These are phyloP conservation scores for Scomberomorus guttatus DNA, from an alignment of 2,797 vertebrate genomes.

Conservation along the genomic window DNA sequence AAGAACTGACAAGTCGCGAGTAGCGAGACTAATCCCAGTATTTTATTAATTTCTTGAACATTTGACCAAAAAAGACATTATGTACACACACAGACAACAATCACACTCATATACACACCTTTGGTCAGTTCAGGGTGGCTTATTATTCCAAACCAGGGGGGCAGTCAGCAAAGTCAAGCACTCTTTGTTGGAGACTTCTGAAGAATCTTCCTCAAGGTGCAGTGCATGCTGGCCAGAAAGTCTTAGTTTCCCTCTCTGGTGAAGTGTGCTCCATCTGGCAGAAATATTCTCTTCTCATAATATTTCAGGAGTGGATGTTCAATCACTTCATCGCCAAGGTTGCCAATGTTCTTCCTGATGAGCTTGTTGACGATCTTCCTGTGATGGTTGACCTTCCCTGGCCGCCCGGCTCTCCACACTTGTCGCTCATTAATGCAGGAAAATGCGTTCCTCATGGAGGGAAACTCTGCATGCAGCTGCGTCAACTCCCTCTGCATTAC, in stretches of 20 bases:
- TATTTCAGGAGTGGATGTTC: no score
- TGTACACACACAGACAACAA: no score
- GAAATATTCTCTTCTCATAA: not conserved
- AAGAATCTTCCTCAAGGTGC: not conserved
- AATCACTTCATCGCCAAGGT: not conserved
- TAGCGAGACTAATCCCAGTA: no score
- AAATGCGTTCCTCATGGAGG: not conserved
- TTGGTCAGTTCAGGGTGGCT: no score
- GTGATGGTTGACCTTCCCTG: rapidly evolving
- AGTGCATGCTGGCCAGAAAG: not conserved
- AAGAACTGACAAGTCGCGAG: no score
- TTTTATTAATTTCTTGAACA: no score
- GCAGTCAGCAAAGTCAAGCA: no score
- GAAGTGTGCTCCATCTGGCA: not conserved
- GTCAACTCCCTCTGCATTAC: not conserved
- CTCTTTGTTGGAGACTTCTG: no score
- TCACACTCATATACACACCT: no score
- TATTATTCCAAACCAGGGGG: no score
- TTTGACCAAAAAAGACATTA: no score
- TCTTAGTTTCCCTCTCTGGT: no score
- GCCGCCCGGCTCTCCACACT: not conserved
- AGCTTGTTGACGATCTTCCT: not conserved
- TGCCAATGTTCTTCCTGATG: not conserved
- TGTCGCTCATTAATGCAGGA: conserved; percentile 6
- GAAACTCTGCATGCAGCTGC: not conserved